Conservation (phyloP, 2,888 invertebrate species). For the Ashinkailepas kermadecensis region DNA sequence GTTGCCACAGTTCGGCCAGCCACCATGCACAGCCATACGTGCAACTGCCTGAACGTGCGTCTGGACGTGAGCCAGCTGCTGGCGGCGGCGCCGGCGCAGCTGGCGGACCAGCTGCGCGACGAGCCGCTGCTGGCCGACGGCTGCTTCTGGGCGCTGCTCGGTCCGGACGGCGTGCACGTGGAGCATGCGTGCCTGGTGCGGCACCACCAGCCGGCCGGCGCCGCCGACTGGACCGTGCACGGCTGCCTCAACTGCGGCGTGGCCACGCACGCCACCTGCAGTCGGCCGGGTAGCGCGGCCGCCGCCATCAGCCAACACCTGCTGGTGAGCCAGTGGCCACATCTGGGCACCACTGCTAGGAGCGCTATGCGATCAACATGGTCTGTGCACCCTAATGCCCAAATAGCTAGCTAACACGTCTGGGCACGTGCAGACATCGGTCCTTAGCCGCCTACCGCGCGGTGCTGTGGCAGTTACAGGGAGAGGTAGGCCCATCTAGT, state of each 20-base stretch:
- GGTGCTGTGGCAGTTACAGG: no score
- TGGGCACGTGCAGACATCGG: no score
- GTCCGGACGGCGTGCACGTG: not conserved
- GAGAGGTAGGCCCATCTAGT: no score
- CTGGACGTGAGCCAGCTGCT: constrained; percentile 10
- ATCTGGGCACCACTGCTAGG: not conserved
- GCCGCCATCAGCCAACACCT: constrained; percentile 51
- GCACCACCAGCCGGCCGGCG: not conserved
- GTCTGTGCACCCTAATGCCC: no score
- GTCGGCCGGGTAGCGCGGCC: constrained; percentile 38
- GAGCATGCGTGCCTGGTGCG: not conserved
- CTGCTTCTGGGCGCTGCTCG: constrained; percentile 7
- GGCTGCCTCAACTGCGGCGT: constrained; percentile 58
- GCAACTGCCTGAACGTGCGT: constrained; percentile 7
- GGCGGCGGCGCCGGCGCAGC: not conserved
- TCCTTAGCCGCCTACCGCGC: no score
- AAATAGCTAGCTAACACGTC: no score
- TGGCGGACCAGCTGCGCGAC: not conserved
- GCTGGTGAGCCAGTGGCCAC: not conserved
- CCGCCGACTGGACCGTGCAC: constrained; percentile 50
- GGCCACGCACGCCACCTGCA: constrained; percentile 51
- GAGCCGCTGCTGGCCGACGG: constrained; percentile 20
- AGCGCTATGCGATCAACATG: not conserved
- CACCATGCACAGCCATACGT: not conserved
- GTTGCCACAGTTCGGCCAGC: not conserved